Conservation (phyloP, 2,113 vertebrate species). For the Pterocles gutturalis region DNA sequence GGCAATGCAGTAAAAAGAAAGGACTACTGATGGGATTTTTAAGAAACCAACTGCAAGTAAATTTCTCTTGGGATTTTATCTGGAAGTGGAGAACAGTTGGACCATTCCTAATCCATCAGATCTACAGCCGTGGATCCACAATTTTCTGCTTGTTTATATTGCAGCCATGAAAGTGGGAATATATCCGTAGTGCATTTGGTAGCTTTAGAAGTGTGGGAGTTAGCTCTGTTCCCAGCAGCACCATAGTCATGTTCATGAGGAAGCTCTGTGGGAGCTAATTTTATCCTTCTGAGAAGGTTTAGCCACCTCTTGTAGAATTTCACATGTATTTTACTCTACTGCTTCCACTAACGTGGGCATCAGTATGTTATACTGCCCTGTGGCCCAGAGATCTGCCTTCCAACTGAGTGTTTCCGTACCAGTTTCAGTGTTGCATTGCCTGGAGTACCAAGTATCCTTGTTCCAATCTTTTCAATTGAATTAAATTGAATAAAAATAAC, state of each 20-base stretch:
- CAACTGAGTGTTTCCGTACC: neutral
- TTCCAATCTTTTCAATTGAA: neutral
- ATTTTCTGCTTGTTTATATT: neutral
- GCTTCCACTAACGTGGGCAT: neutral
- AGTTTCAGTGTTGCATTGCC: neutral
- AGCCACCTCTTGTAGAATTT: neutral
- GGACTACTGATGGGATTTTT: neutral
- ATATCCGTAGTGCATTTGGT: neutral
- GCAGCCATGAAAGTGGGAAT: neutral
- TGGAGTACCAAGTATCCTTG: neutral
- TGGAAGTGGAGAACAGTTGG: neutral
- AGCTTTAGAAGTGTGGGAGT: neutral
- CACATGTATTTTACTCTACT: neutral
- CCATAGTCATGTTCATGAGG: neutral
- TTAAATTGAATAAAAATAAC: neutral
- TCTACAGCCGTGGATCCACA: neutral
- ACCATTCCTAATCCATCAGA: neutral
- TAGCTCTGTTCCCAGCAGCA: neutral
- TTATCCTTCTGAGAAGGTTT: neutral
- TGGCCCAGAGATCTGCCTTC: neutral
- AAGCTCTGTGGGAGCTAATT: neutral
- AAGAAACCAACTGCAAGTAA: constrained; percentile 2
- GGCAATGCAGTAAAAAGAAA: neutral
- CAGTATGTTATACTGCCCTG: neutral
- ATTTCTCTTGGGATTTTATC: constrained; percentile 22